Conservation (phyloP, 2,113 vertebrate species). For the Hymenochirus boettgeri region DNA sequence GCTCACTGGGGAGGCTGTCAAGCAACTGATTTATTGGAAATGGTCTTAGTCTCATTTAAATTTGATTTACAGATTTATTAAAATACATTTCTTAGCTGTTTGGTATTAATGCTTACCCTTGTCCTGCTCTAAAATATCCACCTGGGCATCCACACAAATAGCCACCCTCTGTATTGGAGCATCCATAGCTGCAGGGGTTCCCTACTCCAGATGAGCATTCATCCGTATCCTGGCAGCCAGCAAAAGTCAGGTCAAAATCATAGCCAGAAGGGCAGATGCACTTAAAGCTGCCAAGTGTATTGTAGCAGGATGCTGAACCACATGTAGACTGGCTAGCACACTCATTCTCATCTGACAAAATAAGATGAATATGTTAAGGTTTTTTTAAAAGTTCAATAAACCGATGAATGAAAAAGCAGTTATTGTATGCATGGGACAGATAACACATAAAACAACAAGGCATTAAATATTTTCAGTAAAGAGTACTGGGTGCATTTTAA, state of each 20-base stretch:
- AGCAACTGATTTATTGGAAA: too few species aligned
- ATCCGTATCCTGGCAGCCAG: constrained; percentile 87
- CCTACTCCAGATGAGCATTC: constrained; percentile 64
- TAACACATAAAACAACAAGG: too few species aligned
- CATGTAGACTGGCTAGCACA: constrained; percentile 71
- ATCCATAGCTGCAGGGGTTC: constrained; percentile 85
- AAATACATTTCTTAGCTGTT: too few species aligned
- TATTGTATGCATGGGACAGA: too few species aligned
- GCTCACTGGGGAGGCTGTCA: not conserved
- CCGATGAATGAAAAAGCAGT: too few species aligned
- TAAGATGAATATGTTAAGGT: not conserved
- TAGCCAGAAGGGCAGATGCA: constrained; percentile 91
- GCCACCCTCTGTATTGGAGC: constrained; percentile 86
- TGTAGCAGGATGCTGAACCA: constrained; percentile 87
- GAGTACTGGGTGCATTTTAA: too few species aligned
- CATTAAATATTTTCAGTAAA: too few species aligned
- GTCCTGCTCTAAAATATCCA: constrained; percentile 86
- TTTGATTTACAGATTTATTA: too few species aligned
- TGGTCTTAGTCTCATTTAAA: too few species aligned
- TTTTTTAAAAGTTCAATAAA: too few species aligned
- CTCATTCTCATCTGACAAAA: constrained; percentile 81
- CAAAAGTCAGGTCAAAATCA: constrained; percentile 71
- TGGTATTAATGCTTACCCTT: constrained; percentile 71
- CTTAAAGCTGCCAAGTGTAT: constrained; percentile 88
- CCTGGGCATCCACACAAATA: constrained; percentile 87